Percentiles rank a stretch among this genome's conserved stretches.
Conservation (phyloP, 1,140 invertebrate genomes). For the Drosophila auraria region DNA sequence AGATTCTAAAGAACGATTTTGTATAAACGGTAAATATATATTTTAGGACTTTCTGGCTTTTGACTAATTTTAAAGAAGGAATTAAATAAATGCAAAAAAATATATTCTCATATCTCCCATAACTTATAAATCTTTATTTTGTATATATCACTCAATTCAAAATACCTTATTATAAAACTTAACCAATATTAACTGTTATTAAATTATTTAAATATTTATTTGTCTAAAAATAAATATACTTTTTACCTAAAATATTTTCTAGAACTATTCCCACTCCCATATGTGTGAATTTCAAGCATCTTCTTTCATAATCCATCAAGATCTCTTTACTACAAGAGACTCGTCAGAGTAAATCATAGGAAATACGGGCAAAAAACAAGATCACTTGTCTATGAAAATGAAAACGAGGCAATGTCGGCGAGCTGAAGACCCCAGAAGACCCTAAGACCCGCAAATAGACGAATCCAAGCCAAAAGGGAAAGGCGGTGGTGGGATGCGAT, state of each 20-base stretch:
- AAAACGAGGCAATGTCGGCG: constrained; percentile 34
- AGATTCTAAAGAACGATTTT: constrained; percentile 1
- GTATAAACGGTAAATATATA: background rate
- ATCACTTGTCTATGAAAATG: constrained; percentile 39
- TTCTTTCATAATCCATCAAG: constrained; percentile 27
- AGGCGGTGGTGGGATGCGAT: constrained; percentile 16
- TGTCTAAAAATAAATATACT: background rate
- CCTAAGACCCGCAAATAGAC: constrained; percentile 51
- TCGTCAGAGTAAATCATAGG: constrained; percentile 5
- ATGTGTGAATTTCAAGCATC: constrained; percentile 3
- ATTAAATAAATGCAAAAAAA: too few species aligned
- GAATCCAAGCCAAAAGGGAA: constrained; percentile 22
- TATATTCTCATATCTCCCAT: too few species aligned
- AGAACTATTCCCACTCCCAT: background rate
- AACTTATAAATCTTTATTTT: too few species aligned
- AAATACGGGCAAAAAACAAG: constrained; percentile 29
- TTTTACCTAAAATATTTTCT: background rate
- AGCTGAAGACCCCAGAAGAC: constrained; percentile 42
- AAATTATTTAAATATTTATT: background rate
- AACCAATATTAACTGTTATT: too few species aligned
- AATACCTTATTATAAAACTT: too few species aligned
- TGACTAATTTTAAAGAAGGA: too few species aligned
- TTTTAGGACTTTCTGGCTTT: background rate
- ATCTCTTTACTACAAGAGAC: background rate
- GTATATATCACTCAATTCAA: too few species aligned